Evolutionary conservation across 2,797 vertebrate genomes (phyloP).

Genomic region (Yasuhikotakia modesta): DNA sequence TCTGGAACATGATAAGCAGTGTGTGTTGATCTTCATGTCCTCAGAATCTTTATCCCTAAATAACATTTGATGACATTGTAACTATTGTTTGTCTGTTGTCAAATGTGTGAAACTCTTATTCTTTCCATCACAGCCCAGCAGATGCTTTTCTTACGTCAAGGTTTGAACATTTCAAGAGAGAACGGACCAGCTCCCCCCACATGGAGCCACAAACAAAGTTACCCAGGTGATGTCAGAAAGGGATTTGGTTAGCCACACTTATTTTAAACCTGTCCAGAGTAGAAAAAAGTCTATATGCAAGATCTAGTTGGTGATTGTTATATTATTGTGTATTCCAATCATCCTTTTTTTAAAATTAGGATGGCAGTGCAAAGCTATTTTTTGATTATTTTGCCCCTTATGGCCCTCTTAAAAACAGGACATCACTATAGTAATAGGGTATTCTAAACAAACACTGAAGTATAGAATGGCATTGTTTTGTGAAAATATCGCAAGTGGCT

Average conservation of each 20-base stretch:
- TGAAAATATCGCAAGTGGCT: background rate
- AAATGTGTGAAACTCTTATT: constrained; percentile 20
- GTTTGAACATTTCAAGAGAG: constrained; percentile 66
- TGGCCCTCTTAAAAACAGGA: background rate
- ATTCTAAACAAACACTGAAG: background rate
- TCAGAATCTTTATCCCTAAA: too few species aligned
- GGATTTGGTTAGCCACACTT: constrained; percentile 30
- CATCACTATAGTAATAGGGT: background rate
- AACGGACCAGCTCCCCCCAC: constrained; percentile 61
- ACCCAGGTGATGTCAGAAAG: constrained; percentile 67
- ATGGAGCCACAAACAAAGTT: constrained; percentile 74
- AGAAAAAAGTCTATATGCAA: background rate
- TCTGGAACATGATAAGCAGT: background rate
- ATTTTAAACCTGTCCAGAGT: constrained; percentile 32
- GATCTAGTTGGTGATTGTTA: background rate
- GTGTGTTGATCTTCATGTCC: background rate
- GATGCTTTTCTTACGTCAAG: constrained; percentile 72
- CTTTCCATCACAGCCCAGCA: constrained; percentile 68
- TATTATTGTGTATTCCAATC: background rate
- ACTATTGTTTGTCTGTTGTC: background rate
- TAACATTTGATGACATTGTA: too few species aligned
- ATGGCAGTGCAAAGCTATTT: background rate
- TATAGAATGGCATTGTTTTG: background rate
- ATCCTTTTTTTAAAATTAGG: background rate
- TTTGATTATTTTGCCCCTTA: background rate